Base-by-base conservation (phyloP, 1,140 invertebrate species). In the Lasaia peninsularis region DNA sequence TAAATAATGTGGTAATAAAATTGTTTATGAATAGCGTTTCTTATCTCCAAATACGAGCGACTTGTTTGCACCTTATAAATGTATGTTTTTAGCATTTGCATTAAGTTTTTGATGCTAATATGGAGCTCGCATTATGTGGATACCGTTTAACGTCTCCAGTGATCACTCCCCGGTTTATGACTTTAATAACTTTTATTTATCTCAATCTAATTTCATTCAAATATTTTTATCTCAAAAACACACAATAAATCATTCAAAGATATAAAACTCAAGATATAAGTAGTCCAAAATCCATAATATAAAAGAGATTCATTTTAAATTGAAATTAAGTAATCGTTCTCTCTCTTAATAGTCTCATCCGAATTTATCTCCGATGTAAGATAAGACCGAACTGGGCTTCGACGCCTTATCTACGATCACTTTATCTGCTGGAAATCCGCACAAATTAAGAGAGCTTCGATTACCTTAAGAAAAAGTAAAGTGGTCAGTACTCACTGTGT, bases 401-500 rank as follows among this genome's bases (percentile, higher is more conserved):
- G 14, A 50, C 31, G 31, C 14, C 35, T 53, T 59, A 65, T 61
- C 35, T 57, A 34, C 37, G 50, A 58, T 63, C 56, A 55, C 40
- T 24, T 57, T 21, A 58, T 62, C 33, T 24, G 33, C 58, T 31
- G 37, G 18, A 44, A 52, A 58, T 50, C 40, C 40, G 58, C 52
- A 60, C 52, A 65, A 77, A 78, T 77, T 73, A 82, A 81, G 72
- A 77, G 73, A 80, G 63, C 52, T 63, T 71, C 72, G 73, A 80
- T 75, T 71, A 59, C 52, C 65, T 74, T 60, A 63, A 60, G 65
- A 67, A 69, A 28, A 76, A 70, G 69, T 52, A 77, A 80, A 72
- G 69, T 67, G 50, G 44, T 62, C 57, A 65, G 81, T 88, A 88
- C 85, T 88, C 78, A 88, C 85, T 78, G 81, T 80, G 73, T 74